Base-by-base conservation (phyloP, 2,797 vertebrate species). In the Enteromius fasciolatus region DNA sequence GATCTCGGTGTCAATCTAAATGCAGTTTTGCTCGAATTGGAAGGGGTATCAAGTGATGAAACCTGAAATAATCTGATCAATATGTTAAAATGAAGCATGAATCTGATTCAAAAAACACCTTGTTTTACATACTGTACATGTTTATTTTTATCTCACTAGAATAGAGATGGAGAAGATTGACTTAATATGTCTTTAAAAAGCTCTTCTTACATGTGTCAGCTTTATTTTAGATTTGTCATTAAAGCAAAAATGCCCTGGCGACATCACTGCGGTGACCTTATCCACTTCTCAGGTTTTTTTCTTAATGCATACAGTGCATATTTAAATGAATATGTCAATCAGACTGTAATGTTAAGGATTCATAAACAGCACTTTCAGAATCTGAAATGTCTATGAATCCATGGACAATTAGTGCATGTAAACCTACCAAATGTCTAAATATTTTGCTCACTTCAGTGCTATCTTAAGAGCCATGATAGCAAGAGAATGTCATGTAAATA, bases 11-110 rank as follows among this genome's bases (percentile, higher is more conserved):
- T 39, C 1, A 1, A 25, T 57, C 73, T 59, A 33, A 75, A 59
- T 57, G 1, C 8, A 25, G 4, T 25, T 20, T 72, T 0, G 5
- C 20, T 73, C 2, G 10, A 46, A 33, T 57, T 15, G 12, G 41
- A 44, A 46, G 10, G 39, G 25, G 57, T 59, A 54, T n/a, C 20
- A 54, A 11, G 20, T 61, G 39, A 17, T 63, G 39, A 31, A 25
- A 63, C 36, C 23, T 63, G 23, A 63, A 76, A 76, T 61, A 57
- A 25, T 75, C 20, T 11, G 57, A 63, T 46, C 39, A 63, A 5
- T 59, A 59, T 6, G 52, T 28, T 9, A 15, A 36, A 52, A 54
- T 2, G 1, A 41, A 59, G 7, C 33, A 57, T 17, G 20, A 17
- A 36, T 59, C 20, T 1, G 6, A 57, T 36, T 57, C 1, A 75